Evolutionary conservation across 2,797 vertebrate genomes (phyloP).

Genomic region (Steatocranus sp.): DNA sequence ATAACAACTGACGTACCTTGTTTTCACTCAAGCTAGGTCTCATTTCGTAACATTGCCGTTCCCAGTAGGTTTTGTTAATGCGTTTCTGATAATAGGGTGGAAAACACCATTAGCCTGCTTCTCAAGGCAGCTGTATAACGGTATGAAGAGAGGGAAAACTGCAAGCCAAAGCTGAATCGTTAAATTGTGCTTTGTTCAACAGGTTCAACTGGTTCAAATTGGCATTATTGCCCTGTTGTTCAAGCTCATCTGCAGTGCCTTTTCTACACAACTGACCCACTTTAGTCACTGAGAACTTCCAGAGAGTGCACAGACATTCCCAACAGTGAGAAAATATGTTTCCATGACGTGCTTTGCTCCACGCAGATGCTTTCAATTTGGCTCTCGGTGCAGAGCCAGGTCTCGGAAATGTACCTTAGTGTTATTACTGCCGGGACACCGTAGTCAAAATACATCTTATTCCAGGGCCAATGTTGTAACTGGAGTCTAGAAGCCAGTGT

Average conservation of each 20-base stretch:
- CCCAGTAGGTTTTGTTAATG: background rate
- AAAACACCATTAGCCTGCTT: background rate
- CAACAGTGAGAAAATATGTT: conserved; percentile 31
- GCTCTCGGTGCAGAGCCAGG: conserved; percentile 35
- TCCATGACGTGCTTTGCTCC: conserved; percentile 61
- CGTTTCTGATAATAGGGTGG: background rate
- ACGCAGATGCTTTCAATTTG: conserved; percentile 70
- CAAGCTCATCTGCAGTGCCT: background rate
- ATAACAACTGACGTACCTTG: background rate
- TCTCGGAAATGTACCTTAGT: conserved; percentile 59
- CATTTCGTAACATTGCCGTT: background rate
- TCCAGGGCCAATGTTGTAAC: conserved; percentile 41
- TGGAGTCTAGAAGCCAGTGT: conserved; percentile 14
- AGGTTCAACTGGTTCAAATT: background rate
- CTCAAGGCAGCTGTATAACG: background rate
- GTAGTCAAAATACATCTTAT: conserved; percentile 57
- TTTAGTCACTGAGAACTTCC: conserved; percentile 11
- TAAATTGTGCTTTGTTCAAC: background rate
- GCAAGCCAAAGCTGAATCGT: background rate
- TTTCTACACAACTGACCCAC: background rate
- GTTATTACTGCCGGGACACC: conserved; percentile 58
- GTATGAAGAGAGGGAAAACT: background rate
- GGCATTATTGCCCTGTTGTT: background rate
- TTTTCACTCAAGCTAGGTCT: background rate
- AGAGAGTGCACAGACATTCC: conserved; percentile 34